Base-by-base conservation (phyloP, 2,888 invertebrate genomes). In the Cerastis rubricosa region DNA sequence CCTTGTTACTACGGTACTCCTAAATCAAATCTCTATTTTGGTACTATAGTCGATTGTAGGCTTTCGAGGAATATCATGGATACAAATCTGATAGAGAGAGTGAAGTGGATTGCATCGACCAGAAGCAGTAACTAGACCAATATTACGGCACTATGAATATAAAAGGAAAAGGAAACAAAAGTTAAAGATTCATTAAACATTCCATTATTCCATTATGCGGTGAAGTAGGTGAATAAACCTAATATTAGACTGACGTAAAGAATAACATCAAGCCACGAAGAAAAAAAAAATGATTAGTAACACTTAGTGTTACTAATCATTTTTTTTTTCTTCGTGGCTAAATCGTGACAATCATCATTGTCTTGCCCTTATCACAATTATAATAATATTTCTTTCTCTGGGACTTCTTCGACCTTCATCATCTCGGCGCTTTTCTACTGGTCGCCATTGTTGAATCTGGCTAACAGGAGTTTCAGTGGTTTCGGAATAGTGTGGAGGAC, bases 21-120 rank as follows among this genome's bases (percentile, higher is more conserved):
- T 76, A 71, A 69, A 83, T 80, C 65, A 66, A 80, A 80, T 70
- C 69, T 47, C 64, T 51, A 74, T 43, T 63, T n/a, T 40, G 40
- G 51, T 54, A 59, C 29, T 14, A n/a, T 1, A 40, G 40, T 63
- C 6, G 22, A 7, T 22, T 40, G 63, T 35, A 63, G 22, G 22
- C 11, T 63, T 19, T 29, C 3, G 29, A 2, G 9, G 29, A 59
- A 29, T 59, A 59, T 35, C 19, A 61, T 11, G 29, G 35, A 40
- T n/a, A 40, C 2, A 63, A 63, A 63, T 7, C 19, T 35, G 35
- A 8, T 29, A 25, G 14, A 57, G 14, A 14, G 57, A 25, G 57
- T 57, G 59, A 59, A 29, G 59, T 59, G 59, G 29, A 59, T 59
- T 59, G 29, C 17, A 29, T 4, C 59, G 12, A 9, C 11, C 19